Evolutionary conservation across 1,140 invertebrate genomes (phyloP).

Genomic region (Psix sp.): DNA sequence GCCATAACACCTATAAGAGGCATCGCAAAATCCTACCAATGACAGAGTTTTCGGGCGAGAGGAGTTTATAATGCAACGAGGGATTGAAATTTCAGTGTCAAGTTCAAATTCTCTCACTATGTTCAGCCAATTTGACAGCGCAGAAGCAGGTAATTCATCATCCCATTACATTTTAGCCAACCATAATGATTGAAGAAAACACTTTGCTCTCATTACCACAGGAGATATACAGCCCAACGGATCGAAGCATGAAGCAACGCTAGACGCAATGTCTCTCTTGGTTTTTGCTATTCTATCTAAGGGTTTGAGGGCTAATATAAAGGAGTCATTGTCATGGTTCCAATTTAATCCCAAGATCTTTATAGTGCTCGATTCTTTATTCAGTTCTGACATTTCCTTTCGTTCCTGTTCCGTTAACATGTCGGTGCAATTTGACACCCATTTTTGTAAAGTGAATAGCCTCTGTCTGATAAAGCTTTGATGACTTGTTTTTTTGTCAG

Average conservation of each 20-base stretch:
- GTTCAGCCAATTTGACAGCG: neutral
- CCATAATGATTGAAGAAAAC: neutral
- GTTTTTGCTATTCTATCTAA: neutral
- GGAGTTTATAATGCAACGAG: too few species aligned
- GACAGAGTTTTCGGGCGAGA: too few species aligned
- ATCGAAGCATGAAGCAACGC: neutral
- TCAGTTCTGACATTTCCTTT: too few species aligned
- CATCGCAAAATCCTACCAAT: neutral
- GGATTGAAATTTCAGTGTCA: too few species aligned
- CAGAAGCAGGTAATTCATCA: neutral
- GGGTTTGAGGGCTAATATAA: neutral
- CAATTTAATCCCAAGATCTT: neutral
- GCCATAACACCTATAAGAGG: neutral
- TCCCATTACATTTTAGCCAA: neutral
- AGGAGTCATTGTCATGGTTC: neutral
- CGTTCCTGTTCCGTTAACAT: too few species aligned
- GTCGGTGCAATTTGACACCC: too few species aligned
- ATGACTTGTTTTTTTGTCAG: too few species aligned
- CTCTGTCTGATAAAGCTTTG: too few species aligned
- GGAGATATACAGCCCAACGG: neutral
- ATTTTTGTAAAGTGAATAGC: too few species aligned
- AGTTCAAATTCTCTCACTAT: neutral
- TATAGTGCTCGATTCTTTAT: neutral
- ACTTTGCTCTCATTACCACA: neutral
- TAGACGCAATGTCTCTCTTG: neutral